Evolutionary conservation across 2,797 vertebrate genomes (phyloP), one percentile per base, ranked within the genome.

Genomic region (Microctenopoma stevenorrisi): DNA sequence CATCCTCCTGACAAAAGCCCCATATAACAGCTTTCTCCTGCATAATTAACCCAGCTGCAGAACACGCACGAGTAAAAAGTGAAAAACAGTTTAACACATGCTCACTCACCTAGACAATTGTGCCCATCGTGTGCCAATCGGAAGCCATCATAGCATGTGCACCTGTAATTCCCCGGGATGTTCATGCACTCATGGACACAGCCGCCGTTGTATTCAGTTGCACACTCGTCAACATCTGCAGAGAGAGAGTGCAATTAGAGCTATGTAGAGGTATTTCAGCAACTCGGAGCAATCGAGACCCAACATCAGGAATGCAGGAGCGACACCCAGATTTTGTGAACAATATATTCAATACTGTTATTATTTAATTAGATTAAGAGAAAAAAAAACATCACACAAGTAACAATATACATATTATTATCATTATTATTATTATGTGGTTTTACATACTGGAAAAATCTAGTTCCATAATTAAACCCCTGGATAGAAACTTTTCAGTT

Each of bases 141-240:
- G 93, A 99, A 99, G 74, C 98, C 98, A 0, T 99, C 98, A 1
- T 98, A 99, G 88, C 98, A 99, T 52, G 96, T 99, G 75, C 97
- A 98, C 72, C 97, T 95, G 90, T 98, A 98, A 87, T 98, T 98
- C 63, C 97, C 97, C 0, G 96, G 96, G 86, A 98, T 98, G 92
- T 98, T 98, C 86, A 97, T 97, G 46, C 96, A 98, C 79, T 98
- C 97, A 0, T 98, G 97, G 56, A 98, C 97, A 1, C 97, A 98
- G 70, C 97, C 96, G 0, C 96, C 96, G 0, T 96, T 98, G 89
- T 92, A 93, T 13, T 92, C 92, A 3, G 87, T 91, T 0, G 88
- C 92, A 64, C 92, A 93, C 74, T 93, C 91, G 7, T 93, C 91
- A 5, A 92, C 84, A 87, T 91, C 91, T 92, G 86, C 71, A 64